These are phyloP conservation scores for Meteorus sp. DNA, from an alignment of 1,140 invertebrate species.

Conservation along the genomic window DNA sequence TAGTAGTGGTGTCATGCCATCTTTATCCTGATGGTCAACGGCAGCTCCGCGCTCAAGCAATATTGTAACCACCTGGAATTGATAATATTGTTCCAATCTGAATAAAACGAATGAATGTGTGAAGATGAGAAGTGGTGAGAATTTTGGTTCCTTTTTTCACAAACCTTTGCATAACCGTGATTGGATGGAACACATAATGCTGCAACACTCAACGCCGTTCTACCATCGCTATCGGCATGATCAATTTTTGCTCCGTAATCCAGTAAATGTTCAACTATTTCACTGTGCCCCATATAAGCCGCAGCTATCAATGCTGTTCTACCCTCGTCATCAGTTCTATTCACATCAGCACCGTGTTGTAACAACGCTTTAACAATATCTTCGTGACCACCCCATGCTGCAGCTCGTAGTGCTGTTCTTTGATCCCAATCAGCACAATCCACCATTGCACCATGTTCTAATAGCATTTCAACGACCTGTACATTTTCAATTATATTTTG, in stretches of 20 bases:
- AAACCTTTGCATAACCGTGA: conserved; percentile 71
- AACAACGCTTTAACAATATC: conserved; percentile 78
- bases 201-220: conserved; percentile 90
- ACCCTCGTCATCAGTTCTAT: conserved; percentile 83
- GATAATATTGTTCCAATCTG: too few relatives aligned
- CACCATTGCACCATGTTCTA: conserved; percentile 77
- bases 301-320: conserved; percentile 89
- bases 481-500: too few relatives aligned
- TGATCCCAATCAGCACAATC: conserved; percentile 79
- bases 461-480: conserved; percentile 77
- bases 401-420: conserved; percentile 74
- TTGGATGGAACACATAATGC: conserved; percentile 88
- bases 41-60: conserved; percentile 83
- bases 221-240: conserved; percentile 86
- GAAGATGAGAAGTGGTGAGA: not conserved
- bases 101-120: conserved; percentile 11
- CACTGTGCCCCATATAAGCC: conserved; percentile 89
- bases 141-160: not conserved
- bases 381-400: conserved; percentile 83
- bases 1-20: conserved; percentile 89
- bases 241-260: conserved; percentile 85
- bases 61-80: conserved; percentile 67
- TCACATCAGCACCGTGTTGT: conserved; percentile 72
- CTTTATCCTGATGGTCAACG: conserved; percentile 87
- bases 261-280: conserved; percentile 85